A percentile compares a stretch with the other conserved stretches of the same genome.
Conservation (phyloP, 2,888 invertebrate species). For the Cordilura impudica region DNA sequence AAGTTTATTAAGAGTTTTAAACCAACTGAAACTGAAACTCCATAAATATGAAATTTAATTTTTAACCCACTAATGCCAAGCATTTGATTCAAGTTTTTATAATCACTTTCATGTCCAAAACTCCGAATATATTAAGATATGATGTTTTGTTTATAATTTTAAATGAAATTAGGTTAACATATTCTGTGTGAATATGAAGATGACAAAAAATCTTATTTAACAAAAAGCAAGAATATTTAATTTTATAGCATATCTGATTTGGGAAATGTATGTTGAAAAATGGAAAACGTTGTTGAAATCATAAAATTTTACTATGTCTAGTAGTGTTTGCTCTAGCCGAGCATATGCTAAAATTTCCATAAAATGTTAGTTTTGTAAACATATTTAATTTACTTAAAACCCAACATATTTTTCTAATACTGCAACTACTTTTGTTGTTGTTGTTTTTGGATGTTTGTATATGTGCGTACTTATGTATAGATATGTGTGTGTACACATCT, state of each 20-base stretch:
- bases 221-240: no score
- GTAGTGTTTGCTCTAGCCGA: no score
- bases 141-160: no score
- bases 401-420: constrained; percentile 5
- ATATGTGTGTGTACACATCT: not conserved
- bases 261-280: not conserved
- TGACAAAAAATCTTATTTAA: no score
- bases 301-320: not conserved
- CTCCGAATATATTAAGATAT: no score
- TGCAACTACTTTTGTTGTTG: constrained; percentile 2
- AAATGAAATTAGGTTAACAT: no score
- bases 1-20: constrained; percentile 21
- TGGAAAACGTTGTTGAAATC: not conserved
- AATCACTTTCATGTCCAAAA: no score
- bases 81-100: not conserved
- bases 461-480: not conserved
- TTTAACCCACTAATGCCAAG: not conserved
- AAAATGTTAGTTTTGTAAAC: constrained; percentile 34
- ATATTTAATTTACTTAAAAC: constrained; percentile 51
- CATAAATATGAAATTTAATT: not conserved
- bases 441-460: not conserved
- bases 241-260: no score
- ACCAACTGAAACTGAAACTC: constrained; percentile 1
- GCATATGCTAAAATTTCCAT: constrained; percentile 27
- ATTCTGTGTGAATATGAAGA: no score